A percentile compares a stretch with the other conserved stretches of the same genome.
Evolutionary conservation across 2,113 vertebrate species (phyloP).

Genomic region (Clinocottus analis): DNA sequence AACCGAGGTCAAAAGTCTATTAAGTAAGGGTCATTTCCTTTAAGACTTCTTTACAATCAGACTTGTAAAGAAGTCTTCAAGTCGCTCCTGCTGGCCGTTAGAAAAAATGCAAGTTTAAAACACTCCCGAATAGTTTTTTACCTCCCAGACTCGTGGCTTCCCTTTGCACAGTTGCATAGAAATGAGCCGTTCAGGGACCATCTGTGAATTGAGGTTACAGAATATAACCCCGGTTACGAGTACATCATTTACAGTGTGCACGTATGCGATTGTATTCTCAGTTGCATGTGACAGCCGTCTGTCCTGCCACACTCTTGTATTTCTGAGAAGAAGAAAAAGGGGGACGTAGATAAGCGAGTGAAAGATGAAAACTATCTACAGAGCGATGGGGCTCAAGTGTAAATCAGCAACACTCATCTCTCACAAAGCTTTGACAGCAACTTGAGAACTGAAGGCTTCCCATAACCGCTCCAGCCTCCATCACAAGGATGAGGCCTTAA

Average conservation of each 20-base stretch:
- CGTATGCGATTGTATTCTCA: constrained; percentile 2
- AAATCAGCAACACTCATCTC: constrained; percentile 59
- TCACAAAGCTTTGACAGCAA: constrained; percentile 58
- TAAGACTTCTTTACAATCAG: too few species aligned
- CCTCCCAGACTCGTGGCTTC: too few species aligned
- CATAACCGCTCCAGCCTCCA: constrained; percentile 53
- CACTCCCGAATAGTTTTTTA: too few species aligned
- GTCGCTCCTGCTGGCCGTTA: too few species aligned
- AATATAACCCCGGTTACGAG: neutral
- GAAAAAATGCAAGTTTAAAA: too few species aligned
- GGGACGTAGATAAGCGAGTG: constrained; percentile 15
- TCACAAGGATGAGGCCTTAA: constrained; percentile 66
- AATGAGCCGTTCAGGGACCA: neutral
- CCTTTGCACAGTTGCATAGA: too few species aligned
- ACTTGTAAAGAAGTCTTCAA: too few species aligned
- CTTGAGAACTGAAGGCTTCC: constrained; percentile 58
- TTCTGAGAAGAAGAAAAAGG: constrained; percentile 14
- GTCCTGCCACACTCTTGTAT: constrained; percentile 9
- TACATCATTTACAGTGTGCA: neutral
- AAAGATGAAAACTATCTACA: constrained; percentile 57
- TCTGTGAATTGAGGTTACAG: neutral
- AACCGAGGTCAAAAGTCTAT: too few species aligned
- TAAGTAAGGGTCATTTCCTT: too few species aligned
- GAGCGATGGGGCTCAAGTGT: constrained; percentile 60
- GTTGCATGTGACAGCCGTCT: constrained; percentile 36